Evolutionary conservation across 2,113 vertebrate genomes (phyloP).

Genomic region (Camarhynchus parvulus): DNA sequence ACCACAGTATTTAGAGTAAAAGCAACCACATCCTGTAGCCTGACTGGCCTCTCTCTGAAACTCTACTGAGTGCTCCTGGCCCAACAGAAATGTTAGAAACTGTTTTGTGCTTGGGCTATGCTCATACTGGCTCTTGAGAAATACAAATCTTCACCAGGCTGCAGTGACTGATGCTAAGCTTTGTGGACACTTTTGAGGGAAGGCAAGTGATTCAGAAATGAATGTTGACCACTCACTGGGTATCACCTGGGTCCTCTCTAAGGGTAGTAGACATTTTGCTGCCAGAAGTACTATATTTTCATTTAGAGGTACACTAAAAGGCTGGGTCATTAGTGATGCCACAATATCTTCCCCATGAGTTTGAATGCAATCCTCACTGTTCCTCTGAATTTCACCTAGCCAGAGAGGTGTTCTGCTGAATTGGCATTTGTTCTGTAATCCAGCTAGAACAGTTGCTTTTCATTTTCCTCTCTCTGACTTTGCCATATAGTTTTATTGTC

Average conservation of each 20-base stretch:
- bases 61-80: background rate
- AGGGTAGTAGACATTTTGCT: background rate
- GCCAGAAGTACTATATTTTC: background rate
- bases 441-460: background rate
- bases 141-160: background rate
- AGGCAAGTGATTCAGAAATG: background rate
- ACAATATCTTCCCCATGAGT: fast-evolving
- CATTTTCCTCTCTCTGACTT: background rate
- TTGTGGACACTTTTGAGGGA: background rate
- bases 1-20: background rate
- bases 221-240: background rate
- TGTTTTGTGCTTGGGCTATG: background rate
- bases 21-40: fast-evolving
- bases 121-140: background rate
- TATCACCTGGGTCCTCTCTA: background rate
- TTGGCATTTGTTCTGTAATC: background rate
- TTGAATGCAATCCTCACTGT: background rate
- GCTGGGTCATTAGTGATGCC: fast-evolving
- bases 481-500: background rate
- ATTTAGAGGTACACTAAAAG: background rate
- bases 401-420: background rate
- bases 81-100: background rate
- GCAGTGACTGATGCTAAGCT: background rate
- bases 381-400: background rate
- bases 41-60: background rate